Percentiles rank a stretch among this genome's conserved stretches.
Conservation (phyloP, 1,140 invertebrate species). For the Heterodera schachtii region DNA sequence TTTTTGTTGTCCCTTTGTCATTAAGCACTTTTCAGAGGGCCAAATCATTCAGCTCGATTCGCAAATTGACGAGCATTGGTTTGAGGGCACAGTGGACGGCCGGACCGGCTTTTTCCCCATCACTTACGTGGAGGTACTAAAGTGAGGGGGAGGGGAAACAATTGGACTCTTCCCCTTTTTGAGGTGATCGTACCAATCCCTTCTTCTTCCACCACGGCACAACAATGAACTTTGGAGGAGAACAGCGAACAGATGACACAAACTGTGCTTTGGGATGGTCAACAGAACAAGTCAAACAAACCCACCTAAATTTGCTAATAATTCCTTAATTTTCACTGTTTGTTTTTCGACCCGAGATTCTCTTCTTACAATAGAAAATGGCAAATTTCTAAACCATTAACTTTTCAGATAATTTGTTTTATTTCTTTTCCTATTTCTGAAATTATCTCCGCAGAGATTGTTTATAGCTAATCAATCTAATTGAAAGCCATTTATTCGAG, state of each 20-base stretch:
- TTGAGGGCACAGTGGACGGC: constrained; percentile 57
- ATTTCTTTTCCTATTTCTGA: no score
- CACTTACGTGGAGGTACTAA: constrained; percentile 55
- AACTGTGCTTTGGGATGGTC: not conserved
- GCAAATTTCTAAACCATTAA: not conserved
- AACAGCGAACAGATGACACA: not conserved
- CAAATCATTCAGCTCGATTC: constrained; percentile 57
- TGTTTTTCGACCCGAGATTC: not conserved
- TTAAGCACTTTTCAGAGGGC: constrained; percentile 41
- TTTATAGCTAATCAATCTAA: no score
- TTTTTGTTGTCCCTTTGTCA: no score
- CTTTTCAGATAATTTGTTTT: no score
- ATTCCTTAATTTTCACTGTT: not conserved
- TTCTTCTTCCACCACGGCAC: not conserved
- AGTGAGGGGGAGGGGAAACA: not conserved
- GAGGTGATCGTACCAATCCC: not conserved
- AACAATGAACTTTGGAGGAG: not conserved
- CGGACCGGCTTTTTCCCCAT: constrained; percentile 63
- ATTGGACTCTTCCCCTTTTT: not conserved
- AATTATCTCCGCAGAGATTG: no score
- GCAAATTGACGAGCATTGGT: constrained; percentile 65
- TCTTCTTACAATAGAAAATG: not conserved
- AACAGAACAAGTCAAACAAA: not conserved
- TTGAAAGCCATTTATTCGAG: no score
- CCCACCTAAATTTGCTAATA: not conserved